These are phyloP conservation scores for Scortum barcoo DNA, from an alignment of 2,113 vertebrate genomes.

Conservation along the genomic window DNA sequence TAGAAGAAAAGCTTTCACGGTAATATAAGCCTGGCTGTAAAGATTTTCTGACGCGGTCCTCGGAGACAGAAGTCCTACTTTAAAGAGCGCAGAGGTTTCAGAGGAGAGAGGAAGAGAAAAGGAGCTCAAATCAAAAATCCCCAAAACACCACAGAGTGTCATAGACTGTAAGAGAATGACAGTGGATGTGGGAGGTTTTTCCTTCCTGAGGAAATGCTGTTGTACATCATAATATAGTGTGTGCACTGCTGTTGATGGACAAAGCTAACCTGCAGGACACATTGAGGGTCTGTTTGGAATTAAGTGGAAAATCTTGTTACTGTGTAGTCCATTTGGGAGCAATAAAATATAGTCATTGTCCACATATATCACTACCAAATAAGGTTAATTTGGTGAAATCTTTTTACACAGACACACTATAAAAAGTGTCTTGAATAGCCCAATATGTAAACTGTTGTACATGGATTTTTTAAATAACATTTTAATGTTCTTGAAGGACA, in stretches of 20 bases:
- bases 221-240: constrained; percentile 31
- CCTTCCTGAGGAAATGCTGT: constrained; percentile 41
- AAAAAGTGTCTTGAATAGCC: neutral
- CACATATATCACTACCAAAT: constrained; percentile 35
- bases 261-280: constrained; percentile 24
- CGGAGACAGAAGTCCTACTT: constrained; percentile 30
- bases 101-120: constrained; percentile 9
- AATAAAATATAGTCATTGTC: constrained; percentile 42
- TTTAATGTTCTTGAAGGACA: neutral
- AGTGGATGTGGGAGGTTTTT: constrained; percentile 25
- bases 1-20: constrained; percentile 34
- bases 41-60: constrained; percentile 37
- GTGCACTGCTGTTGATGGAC: constrained; percentile 25
- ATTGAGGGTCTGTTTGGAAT: constrained; percentile 44
- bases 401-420: constrained; percentile 22
- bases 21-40: constrained; percentile 52
- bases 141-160: constrained; percentile 1
- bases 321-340: constrained; percentile 54
- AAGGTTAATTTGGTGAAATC: constrained; percentile 20
- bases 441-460: constrained; percentile 1
- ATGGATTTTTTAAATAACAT: neutral
- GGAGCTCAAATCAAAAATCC: neutral
- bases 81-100: constrained; percentile 14
- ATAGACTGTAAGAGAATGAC: constrained; percentile 28
- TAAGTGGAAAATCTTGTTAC: constrained; percentile 46